Evolutionary conservation across 2,797 vertebrate genomes (phyloP).

Genomic region (Anas flavirostris): DNA sequence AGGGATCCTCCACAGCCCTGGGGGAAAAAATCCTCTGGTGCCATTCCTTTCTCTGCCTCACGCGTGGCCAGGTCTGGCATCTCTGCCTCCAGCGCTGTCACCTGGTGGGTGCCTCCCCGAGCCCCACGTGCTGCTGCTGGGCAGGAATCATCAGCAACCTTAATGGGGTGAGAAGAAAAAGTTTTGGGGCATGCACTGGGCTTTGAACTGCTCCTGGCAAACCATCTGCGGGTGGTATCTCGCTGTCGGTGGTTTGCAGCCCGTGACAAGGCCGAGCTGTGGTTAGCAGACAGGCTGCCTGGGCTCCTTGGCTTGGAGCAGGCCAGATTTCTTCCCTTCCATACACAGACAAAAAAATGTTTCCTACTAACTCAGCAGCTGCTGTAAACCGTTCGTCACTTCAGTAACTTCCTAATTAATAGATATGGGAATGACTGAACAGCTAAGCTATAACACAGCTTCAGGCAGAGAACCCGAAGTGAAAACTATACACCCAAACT

Average conservation of each 20-base stretch:
- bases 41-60: background rate
- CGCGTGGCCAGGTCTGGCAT: background rate
- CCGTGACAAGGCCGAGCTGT: background rate
- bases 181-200: background rate
- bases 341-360: background rate
- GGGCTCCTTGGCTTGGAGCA: background rate
- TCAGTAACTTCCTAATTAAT: background rate
- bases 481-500: background rate
- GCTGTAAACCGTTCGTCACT: background rate
- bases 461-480: background rate
- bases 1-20: background rate
- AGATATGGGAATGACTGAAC: background rate
- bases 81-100: background rate
- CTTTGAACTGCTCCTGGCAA: background rate
- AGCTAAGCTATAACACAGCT: background rate
- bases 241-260: background rate
- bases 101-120: rapidly evolving
- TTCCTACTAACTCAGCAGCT: background rate
- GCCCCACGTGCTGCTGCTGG: background rate
- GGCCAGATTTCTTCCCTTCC: background rate
- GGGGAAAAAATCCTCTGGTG: background rate
- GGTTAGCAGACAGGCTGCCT: background rate
- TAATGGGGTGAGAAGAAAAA: background rate
- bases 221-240: background rate
- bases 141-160: background rate